Evolutionary conservation across 1,140 invertebrate genomes (phyloP).

Genomic region (Heliconius hermathena): DNA sequence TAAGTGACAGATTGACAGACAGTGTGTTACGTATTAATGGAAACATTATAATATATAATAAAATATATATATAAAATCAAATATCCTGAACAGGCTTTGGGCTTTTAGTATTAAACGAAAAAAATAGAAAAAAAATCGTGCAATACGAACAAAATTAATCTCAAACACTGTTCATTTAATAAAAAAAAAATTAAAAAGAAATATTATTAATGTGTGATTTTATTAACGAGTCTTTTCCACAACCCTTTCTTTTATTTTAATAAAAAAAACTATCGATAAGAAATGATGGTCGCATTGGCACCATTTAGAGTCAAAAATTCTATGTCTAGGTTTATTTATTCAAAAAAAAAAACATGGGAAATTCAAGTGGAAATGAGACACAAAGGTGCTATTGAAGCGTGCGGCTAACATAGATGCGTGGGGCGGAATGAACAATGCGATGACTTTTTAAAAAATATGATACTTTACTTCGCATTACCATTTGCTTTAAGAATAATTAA

Average conservation of each 20-base stretch:
- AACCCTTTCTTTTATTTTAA: conserved; percentile 62
- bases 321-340: conserved; percentile 31
- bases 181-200: too few relatives aligned
- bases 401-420: conserved; percentile 62
- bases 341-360: conserved; percentile 26
- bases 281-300: conserved; percentile 20
- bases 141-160: conserved; percentile 39
- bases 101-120: conserved; percentile 33
- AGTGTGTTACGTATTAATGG: conserved; percentile 62
- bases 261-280: conserved; percentile 35
- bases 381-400: conserved; percentile 51
- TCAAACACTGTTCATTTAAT: conserved; percentile 46
- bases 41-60: conserved; percentile 49
- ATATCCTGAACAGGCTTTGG: conserved; percentile 44
- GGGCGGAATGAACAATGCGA: conserved; percentile 37
- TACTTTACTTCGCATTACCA: conserved; percentile 29
- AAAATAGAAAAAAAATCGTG: conserved; percentile 34
- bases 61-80: conserved; percentile 52
- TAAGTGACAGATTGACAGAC: conserved; percentile 56
- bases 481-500: neutral
- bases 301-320: conserved; percentile 20
- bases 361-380: conserved; percentile 45
- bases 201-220: conserved; percentile 17
- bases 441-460: conserved; percentile 15
- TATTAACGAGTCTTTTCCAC: conserved; percentile 69